phyloP scores from a whole-genome alignment of 2,113 vertebrate genomes.

The Recurvirostra avosetta region DNA sequence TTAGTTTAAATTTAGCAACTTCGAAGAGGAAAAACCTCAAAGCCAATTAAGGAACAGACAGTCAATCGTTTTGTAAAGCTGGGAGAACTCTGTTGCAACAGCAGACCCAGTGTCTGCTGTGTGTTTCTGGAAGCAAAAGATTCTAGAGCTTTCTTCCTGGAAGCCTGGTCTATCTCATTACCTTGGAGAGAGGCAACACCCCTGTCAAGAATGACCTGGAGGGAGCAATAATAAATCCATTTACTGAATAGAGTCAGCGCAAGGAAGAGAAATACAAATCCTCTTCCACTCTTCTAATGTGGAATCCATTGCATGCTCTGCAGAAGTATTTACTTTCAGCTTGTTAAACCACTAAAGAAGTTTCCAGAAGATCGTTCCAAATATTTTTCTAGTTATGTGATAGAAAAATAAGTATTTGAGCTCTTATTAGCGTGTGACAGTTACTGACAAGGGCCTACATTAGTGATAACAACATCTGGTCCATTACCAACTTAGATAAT shows the following conservation, averaged over 20 bases:
- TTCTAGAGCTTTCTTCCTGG: background rate
- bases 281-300: background rate
- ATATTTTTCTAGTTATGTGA: background rate
- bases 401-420: background rate
- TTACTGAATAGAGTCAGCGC: background rate
- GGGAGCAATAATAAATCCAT: background rate
- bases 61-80: background rate
- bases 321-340: background rate
- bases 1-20: background rate
- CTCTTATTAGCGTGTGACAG: background rate
- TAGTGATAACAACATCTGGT: background rate
- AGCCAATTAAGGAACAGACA: background rate
- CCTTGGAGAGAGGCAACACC: conserved; percentile 13
- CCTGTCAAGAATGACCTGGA: conserved; percentile 22
- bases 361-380: background rate
- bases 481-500: background rate
- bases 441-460: background rate
- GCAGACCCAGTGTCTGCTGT: background rate
- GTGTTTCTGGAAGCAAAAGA: background rate
- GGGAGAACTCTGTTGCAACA: background rate
- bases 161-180: conserved; percentile 1
- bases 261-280: background rate
- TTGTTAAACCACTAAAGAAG: background rate
- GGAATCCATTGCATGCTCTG: background rate
- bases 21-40: background rate